Base-by-base conservation (phyloP, 2,797 vertebrate genomes). In the Sitta carolinensis region DNA sequence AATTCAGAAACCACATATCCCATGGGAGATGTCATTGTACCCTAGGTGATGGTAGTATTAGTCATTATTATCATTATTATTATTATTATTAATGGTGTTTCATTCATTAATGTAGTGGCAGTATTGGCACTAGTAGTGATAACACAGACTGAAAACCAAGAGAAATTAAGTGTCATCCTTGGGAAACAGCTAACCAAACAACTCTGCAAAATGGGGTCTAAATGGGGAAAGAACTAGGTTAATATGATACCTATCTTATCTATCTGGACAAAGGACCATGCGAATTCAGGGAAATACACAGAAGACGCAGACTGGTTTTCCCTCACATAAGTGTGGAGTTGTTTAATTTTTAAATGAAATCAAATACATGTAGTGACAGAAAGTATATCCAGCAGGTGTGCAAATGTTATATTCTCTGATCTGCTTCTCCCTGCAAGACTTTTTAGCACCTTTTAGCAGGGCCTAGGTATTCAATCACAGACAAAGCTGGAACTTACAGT, bases 311-410 rank as follows among this genome's bases (percentile, higher is more conserved):
- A 38, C 7, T 14, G 2, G 11, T 27, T 78, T 94, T 50, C 7
- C 55, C 10, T 61, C 22, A 50, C 1, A 0, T 43, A 26, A 34
- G 2, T 26, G 13, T 25, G 38, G 22, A 48, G 9, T 34, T 78
- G 10, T 75, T 70, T 52, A 16, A 61, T 77, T 82, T 84, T 69
- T 55, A 59, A 77, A 69, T 18, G 5, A 27, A 62, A 47, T 66
- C 29, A 32, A 12, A 2, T 55, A 38, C 2, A 3, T 51, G 20
- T 19, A 62, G 48, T 30, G 16, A 87, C 43, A 17, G 7, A 57
- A 62, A 76, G 7, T 26, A 34, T 7, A 27, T 50, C 42, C 34
- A 68, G 38, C 21, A 66, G 16, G 10, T 51, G 14, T 30, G 18
- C 23, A 68, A 47, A 63, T 51, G n/a, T 18, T 79, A 17, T 21